A percentile compares a stretch with the other conserved stretches of the same genome.
Evolutionary conservation across 1,140 invertebrate species (phyloP).

Genomic region (Steinernema khuongi): DNA sequence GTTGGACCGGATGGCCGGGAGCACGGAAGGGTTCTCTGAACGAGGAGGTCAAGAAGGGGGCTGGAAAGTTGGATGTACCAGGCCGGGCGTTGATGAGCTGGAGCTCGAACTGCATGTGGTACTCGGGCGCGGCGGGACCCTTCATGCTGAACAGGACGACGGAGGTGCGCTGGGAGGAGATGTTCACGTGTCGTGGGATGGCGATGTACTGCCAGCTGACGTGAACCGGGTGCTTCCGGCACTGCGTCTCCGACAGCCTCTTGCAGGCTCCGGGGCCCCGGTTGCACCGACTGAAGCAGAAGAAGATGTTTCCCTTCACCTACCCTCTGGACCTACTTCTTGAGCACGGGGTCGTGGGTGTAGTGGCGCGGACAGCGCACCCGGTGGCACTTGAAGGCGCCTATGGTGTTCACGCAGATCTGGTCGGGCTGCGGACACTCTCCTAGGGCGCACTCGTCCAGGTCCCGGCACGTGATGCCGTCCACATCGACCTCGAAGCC

Average conservation of each 20-base stretch:
- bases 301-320: conserved; percentile 20
- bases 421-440: conserved; percentile 67
- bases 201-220: conserved; percentile 58
- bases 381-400: conserved; percentile 76
- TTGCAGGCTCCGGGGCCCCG: conserved; percentile 42
- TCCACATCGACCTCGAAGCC: conserved; percentile 62
- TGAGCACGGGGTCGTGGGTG: conserved; percentile 68
- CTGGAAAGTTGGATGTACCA: conserved; percentile 14
- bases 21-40: conserved; percentile 43
- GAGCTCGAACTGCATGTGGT: conserved; percentile 56
- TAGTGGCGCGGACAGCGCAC: conserved; percentile 80
- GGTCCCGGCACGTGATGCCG: conserved; percentile 66
- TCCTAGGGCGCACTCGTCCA: conserved; percentile 73
- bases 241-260: conserved; percentile 35
- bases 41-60: neutral
- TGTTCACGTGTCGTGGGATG: conserved; percentile 55
- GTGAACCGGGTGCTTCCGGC: conserved; percentile 48
- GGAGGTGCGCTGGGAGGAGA: conserved; percentile 54
- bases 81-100: conserved; percentile 40
- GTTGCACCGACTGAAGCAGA: conserved; percentile 52
- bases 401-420: conserved; percentile 81
- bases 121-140: conserved; percentile 44
- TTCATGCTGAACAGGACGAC: conserved; percentile 55
- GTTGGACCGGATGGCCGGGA: conserved; percentile 48
- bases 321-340: conserved; percentile 67